These are phyloP conservation scores for Gymnorhina tibicen DNA, from an alignment of 2,113 vertebrate species.

Conservation along the genomic window DNA sequence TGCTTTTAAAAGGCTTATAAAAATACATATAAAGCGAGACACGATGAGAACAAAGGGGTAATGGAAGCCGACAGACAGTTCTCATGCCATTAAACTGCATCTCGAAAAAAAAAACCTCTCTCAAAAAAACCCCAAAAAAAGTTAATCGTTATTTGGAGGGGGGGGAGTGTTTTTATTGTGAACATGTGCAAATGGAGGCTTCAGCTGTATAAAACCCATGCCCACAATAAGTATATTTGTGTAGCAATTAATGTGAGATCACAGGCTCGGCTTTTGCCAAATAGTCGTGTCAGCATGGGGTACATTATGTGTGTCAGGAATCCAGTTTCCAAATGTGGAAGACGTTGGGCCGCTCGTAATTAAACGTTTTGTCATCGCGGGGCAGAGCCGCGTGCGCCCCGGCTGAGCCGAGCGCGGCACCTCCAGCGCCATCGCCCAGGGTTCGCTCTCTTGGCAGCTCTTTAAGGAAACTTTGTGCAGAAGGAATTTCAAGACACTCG, in stretches of 20 bases:
- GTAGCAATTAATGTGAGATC: slow-evolving; percentile 70
- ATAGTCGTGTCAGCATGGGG: slow-evolving; percentile 53
- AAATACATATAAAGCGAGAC: slow-evolving; percentile 49
- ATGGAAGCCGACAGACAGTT: slow-evolving; percentile 42
- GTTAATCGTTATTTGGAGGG: neutral
- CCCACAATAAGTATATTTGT: slow-evolving; percentile 68
- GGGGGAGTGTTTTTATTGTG: slow-evolving; percentile 61
- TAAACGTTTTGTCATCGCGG: slow-evolving; percentile 53
- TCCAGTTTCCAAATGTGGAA: slow-evolving; percentile 54
- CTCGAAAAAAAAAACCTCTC: neutral
- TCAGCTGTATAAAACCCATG: slow-evolving; percentile 13
- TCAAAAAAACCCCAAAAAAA: neutral
- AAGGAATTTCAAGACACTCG: slow-evolving; percentile 63
- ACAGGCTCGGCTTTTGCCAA: slow-evolving; percentile 61
- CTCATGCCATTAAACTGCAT: slow-evolving; percentile 59
- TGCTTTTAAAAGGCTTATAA: slow-evolving; percentile 65
- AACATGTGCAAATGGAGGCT: slow-evolving; percentile 68
- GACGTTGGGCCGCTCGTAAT: slow-evolving; percentile 7
- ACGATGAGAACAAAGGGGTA: slow-evolving; percentile 55
- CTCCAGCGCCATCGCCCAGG: slow-evolving; percentile 46
- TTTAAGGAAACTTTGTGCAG: slow-evolving; percentile 63
- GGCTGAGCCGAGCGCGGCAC: slow-evolving; percentile 34
- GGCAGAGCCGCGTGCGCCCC: neutral
- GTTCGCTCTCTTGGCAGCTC: slow-evolving; percentile 60
- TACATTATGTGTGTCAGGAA: slow-evolving; percentile 43